Percentiles rank a stretch among this genome's conserved stretches.
These are phyloP conservation scores for Tipula helvola DNA, from an alignment of 2,888 invertebrate species.

Conservation along the genomic window DNA sequence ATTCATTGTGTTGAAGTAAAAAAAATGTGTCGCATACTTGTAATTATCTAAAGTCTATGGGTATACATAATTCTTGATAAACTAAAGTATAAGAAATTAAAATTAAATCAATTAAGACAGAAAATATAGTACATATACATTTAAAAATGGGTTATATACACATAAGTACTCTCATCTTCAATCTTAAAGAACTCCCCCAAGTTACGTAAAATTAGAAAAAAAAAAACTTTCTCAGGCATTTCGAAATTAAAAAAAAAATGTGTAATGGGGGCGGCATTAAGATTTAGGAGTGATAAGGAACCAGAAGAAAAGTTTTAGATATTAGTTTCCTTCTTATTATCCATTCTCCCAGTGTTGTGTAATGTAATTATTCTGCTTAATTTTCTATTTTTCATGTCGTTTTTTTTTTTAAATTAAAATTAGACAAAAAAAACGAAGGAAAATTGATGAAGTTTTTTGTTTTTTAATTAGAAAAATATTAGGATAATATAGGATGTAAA, in stretches of 20 bases:
- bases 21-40: neutral
- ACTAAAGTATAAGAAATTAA: neutral
- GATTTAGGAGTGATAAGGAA: neutral
- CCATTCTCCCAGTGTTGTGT: neutral
- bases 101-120: neutral
- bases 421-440: neutral
- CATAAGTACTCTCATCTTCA: neutral
- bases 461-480: constrained; percentile 4
- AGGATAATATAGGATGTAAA: neutral
- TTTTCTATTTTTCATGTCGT: neutral
- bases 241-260: neutral
- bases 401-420: neutral
- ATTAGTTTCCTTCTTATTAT: neutral
- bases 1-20: neutral
- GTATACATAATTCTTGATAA: neutral
- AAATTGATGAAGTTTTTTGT: constrained; percentile 4
- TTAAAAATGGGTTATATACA: neutral
- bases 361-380: constrained; percentile 4
- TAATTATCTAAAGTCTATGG: neutral
- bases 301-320: neutral
- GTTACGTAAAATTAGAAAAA: neutral
- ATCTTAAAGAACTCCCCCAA: neutral
- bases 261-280: constrained; percentile 4
- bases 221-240: neutral
- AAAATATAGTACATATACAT: neutral